Conservation (phyloP, 1,140 invertebrate species). For the Drosophila chauvacae region DNA sequence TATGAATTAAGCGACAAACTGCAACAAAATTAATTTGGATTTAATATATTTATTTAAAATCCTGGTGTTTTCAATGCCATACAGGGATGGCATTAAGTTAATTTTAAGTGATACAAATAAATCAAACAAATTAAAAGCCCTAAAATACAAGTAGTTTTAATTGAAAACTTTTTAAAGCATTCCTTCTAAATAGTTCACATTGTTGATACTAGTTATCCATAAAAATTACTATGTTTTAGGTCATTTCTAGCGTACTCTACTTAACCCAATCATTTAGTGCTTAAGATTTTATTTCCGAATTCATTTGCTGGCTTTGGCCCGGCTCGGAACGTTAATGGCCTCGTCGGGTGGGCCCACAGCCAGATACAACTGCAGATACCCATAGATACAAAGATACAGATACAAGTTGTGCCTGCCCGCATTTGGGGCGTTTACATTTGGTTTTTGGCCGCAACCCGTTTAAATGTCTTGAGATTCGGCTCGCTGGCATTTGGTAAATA, state of each 20-base stretch:
- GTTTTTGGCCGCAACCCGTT: conserved; percentile 48
- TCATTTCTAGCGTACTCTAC: not conserved
- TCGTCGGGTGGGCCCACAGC: conserved; percentile 57
- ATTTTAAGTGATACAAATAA: not conserved
- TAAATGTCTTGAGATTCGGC: conserved; percentile 48
- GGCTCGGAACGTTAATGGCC: conserved; percentile 59
- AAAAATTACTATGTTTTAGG: not conserved
- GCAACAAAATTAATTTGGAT: too few species aligned
- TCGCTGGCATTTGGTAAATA: conserved; percentile 61
- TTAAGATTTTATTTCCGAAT: conserved; percentile 42
- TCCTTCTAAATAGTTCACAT: not conserved
- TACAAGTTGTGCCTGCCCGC: conserved; percentile 49
- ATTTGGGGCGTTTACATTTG: conserved; percentile 72
- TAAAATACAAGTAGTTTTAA: not conserved
- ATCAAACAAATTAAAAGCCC: not conserved
- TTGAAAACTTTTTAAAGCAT: not conserved
- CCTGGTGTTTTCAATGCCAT: too few species aligned
- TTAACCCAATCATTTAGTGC: conserved; percentile 35
- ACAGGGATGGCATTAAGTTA: too few species aligned
- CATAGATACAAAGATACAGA: conserved; percentile 22
- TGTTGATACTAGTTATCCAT: not conserved
- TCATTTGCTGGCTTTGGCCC: conserved; percentile 23
- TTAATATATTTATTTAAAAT: too few species aligned
- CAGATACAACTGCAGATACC: conserved; percentile 32
- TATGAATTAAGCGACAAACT: too few species aligned